phyloP scores from a whole-genome alignment of 2,113 vertebrate genomes.

The Tylochromis polylepis region DNA sequence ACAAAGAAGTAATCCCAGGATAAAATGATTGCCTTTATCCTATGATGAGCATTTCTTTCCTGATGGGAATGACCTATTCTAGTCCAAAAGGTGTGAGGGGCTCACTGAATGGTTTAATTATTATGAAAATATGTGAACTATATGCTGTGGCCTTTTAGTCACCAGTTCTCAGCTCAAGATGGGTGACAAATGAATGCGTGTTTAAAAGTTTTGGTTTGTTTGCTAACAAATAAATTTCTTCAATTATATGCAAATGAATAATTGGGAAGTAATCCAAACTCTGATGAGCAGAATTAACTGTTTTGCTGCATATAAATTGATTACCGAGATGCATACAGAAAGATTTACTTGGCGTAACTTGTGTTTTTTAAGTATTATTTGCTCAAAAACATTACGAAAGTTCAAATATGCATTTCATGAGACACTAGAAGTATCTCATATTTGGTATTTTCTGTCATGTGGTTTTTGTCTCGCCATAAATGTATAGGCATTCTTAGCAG shows the following conservation, averaged over 20 bases:
- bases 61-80: too few relatives aligned
- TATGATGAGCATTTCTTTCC: too few relatives aligned
- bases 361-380: background rate
- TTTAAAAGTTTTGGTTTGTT: too few relatives aligned
- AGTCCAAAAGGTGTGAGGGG: too few relatives aligned
- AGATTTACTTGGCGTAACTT: too few relatives aligned
- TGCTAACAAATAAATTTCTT: background rate
- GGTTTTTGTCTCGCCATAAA: background rate
- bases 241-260: background rate
- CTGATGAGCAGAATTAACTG: rapidly evolving
- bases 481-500: background rate
- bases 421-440: background rate
- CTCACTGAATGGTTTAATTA: too few relatives aligned
- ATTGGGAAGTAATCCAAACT: background rate
- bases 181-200: too few relatives aligned
- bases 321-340: background rate
- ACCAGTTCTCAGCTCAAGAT: too few relatives aligned
- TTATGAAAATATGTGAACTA: too few relatives aligned
- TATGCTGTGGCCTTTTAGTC: too few relatives aligned
- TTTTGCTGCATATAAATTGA: background rate
- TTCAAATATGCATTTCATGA: background rate
- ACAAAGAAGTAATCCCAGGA: too few relatives aligned
- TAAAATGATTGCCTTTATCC: too few relatives aligned
- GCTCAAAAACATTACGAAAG: background rate
- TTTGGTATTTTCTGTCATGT: background rate